Evolutionary conservation across 2,113 vertebrate species (phyloP).

Genomic region (Etheostoma cragini): DNA sequence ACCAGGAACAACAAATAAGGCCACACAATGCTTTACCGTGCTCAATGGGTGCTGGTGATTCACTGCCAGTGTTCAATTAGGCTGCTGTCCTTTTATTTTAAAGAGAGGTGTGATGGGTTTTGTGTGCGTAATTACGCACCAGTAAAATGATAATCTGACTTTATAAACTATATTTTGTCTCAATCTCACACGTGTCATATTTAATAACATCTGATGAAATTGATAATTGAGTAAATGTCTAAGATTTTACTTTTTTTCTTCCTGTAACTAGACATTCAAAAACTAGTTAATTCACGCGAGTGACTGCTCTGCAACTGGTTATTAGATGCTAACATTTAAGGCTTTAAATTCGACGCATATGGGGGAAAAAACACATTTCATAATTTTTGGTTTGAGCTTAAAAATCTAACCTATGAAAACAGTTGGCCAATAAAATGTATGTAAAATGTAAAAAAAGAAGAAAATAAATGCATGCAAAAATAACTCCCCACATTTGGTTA

Average conservation of each 20-base stretch:
- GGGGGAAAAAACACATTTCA: not conserved
- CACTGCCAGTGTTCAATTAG: constrained; percentile 60
- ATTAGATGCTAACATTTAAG: not conserved
- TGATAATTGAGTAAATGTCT: not conserved
- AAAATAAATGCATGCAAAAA: not conserved
- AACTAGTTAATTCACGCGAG: not conserved
- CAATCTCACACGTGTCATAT: not conserved
- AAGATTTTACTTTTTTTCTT: not conserved
- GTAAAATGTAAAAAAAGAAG: too few species aligned
- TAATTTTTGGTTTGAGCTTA: not conserved
- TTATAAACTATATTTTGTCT: not conserved
- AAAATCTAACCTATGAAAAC: not conserved
- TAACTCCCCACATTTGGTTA: constrained; percentile 8
- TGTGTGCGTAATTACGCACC: constrained; percentile 65
- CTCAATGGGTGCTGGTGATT: constrained; percentile 57
- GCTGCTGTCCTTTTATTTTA: constrained; percentile 46
- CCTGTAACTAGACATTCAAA: not conserved
- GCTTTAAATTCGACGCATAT: not conserved
- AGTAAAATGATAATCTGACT: not conserved
- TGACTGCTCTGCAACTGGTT: not conserved
- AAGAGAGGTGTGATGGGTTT: constrained; percentile 20
- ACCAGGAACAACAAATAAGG: constrained; percentile 72
- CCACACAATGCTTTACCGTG: constrained; percentile 52
- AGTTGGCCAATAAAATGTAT: not conserved
- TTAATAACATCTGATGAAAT: not conserved